Conservation (phyloP, 1,140 invertebrate species). For the Drosophila yakuba region DNA sequence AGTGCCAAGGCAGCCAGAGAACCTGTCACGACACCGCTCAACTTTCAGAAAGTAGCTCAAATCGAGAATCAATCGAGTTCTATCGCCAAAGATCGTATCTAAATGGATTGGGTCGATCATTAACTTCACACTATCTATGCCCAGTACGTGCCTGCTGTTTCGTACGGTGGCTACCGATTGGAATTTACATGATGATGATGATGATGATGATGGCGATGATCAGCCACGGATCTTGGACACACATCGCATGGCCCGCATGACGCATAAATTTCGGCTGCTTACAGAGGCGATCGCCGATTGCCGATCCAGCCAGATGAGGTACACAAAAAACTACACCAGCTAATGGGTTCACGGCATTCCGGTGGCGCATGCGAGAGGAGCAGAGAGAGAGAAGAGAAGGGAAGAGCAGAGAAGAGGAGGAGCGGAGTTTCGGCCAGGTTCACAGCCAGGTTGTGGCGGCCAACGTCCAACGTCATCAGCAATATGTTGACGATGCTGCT, state of each 20-base stretch:
- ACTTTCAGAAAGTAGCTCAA: slow-evolving; percentile 24
- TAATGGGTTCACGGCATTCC: slow-evolving; percentile 82
- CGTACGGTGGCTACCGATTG: slow-evolving; percentile 32
- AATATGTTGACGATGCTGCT: slow-evolving; percentile 78
- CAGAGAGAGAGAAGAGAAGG: background rate
- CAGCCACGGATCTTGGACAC: slow-evolving; percentile 35
- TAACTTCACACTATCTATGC: slow-evolving; percentile 52
- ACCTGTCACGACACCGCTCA: slow-evolving; percentile 30
- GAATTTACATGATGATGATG: slow-evolving; percentile 58
- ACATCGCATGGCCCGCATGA: slow-evolving; percentile 55
- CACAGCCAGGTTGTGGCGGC: slow-evolving; percentile 22
- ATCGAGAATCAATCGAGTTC: slow-evolving; percentile 27
- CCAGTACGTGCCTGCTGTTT: slow-evolving; percentile 43
- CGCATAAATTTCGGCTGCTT: slow-evolving; percentile 80
- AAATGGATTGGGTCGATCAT: slow-evolving; percentile 47
- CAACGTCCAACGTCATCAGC: slow-evolving; percentile 65
- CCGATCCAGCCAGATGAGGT: slow-evolving; percentile 31
- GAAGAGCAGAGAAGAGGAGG: background rate
- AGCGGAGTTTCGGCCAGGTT: slow-evolving; percentile 36
- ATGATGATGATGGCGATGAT: slow-evolving; percentile 31
- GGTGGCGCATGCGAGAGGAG: slow-evolving; percentile 73
- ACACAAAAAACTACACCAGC: slow-evolving; percentile 48
- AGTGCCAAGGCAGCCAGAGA: slow-evolving; percentile 42
- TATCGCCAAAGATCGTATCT: slow-evolving; percentile 52
- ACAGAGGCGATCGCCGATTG: slow-evolving; percentile 28